phyloP scores from a whole-genome alignment of 2,888 invertebrate species.

The Drosophila borborema region DNA sequence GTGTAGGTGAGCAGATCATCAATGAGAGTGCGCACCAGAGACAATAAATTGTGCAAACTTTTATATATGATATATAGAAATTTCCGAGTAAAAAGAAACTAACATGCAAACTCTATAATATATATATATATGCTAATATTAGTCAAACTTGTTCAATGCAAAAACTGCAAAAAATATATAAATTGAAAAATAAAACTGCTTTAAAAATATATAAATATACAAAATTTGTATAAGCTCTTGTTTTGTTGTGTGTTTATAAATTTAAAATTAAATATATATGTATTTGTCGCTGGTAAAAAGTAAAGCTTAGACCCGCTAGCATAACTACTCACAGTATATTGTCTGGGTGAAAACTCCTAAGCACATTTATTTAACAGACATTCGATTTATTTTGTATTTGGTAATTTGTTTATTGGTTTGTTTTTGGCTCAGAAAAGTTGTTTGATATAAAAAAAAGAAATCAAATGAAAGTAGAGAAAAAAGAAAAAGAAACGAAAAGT shows the following conservation, averaged over 20 bases:
- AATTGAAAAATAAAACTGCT: conserved; percentile 6
- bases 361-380: conserved; percentile 66
- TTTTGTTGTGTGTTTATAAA: neutral
- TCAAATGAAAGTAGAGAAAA: conserved; percentile 47
- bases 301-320: conserved; percentile 37
- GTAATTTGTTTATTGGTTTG: conserved; percentile 46
- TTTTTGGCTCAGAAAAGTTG: conserved; percentile 40
- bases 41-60: conserved; percentile 7
- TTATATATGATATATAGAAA: neutral
- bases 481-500: conserved; percentile 73
- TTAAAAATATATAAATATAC: neutral
- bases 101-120: conserved; percentile 28
- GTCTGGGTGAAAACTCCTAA: conserved; percentile 85
- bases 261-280: conserved; percentile 15
- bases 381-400: conserved; percentile 46
- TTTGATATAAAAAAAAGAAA: conserved; percentile 49
- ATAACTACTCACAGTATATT: conserved; percentile 85
- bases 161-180: conserved; percentile 5
- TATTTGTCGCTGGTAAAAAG: conserved; percentile 12
- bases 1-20: conserved; percentile 6
- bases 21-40: conserved; percentile 11
- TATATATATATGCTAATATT: conserved; percentile 7
- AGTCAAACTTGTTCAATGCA: conserved; percentile 24
- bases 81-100: conserved; percentile 6
- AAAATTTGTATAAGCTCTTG: conserved; percentile 26